Conservation (phyloP, 2,113 vertebrate genomes). For the Salvelinus fontinalis region DNA sequence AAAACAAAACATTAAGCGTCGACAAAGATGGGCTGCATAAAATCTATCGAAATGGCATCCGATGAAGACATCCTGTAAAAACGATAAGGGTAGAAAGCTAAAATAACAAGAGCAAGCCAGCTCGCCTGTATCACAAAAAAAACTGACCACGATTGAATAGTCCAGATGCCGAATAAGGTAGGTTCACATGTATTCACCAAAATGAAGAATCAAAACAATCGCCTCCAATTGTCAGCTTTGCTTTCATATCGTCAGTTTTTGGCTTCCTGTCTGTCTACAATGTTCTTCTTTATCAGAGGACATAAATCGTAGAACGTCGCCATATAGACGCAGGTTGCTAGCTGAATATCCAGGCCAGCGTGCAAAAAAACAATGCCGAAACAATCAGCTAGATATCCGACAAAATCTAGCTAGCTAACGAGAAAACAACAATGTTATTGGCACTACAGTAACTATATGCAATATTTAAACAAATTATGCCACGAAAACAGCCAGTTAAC, state of each 20-base stretch:
- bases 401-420: not conserved
- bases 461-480: not conserved
- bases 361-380: not conserved
- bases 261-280: constrained; percentile 54
- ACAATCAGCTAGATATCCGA: not conserved
- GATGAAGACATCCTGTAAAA: not conserved
- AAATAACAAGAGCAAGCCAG: constrained; percentile 8
- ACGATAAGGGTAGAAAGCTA: not conserved
- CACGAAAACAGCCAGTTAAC: not conserved
- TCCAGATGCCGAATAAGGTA: not conserved
- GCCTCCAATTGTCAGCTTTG: not conserved
- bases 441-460: not conserved
- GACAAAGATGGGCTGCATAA: not conserved
- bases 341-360: not conserved
- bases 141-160: not conserved
- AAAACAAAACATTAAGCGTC: not conserved
- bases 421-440: not conserved
- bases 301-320: constrained; percentile 9
- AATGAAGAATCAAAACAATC: not conserved
- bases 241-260: not conserved
- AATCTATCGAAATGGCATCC: not conserved
- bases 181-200: not conserved
- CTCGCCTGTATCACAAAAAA: not conserved
- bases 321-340: not conserved
- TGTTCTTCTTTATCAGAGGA: constrained; percentile 27